Conservation (phyloP, 2,888 invertebrate species). For the Trachelus iudaicus region DNA sequence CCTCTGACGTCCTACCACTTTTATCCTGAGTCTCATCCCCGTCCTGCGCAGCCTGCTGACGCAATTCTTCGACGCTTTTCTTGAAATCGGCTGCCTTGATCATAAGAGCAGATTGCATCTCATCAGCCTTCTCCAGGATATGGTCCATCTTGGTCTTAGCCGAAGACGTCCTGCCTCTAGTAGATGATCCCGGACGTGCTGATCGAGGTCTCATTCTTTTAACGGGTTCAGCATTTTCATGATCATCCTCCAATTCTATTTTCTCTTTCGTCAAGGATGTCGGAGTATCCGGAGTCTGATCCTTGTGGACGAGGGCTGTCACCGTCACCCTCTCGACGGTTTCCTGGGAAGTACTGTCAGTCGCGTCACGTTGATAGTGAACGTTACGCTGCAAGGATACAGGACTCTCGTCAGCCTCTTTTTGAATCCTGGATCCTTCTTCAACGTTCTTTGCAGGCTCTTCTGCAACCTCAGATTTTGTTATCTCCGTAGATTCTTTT, state of each 20-base stretch:
- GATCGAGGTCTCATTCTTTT: constrained; percentile 32
- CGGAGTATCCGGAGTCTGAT: constrained; percentile 53
- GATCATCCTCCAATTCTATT: constrained; percentile 27
- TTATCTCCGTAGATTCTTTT: constrained; percentile 45
- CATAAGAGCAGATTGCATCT: constrained; percentile 41
- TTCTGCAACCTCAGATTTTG: constrained; percentile 7
- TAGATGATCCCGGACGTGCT: constrained; percentile 26
- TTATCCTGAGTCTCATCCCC: constrained; percentile 2
- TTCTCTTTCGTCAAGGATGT: constrained; percentile 1
- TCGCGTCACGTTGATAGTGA: constrained; percentile 41
- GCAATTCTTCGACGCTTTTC: constrained; percentile 46
- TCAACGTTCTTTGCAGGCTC: constrained; percentile 18
- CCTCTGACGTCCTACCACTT: neutral
- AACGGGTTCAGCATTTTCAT: constrained; percentile 34
- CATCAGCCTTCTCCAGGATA: constrained; percentile 49
- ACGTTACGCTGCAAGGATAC: constrained; percentile 20
- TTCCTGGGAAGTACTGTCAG: constrained; percentile 60
- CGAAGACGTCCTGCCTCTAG: constrained; percentile 16
- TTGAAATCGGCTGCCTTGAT: constrained; percentile 48
- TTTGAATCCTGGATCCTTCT: constrained; percentile 36
- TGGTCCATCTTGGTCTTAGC: constrained; percentile 42
- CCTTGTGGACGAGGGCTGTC: constrained; percentile 59
- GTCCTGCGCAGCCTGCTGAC: constrained; percentile 29
- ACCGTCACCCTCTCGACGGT: constrained; percentile 56
- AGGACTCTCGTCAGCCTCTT: neutral